A percentile compares a stretch with the other conserved stretches of the same genome.
Evolutionary conservation across 2,888 invertebrate genomes (phyloP).

Genomic region (Tricholauxania praeusta): DNA sequence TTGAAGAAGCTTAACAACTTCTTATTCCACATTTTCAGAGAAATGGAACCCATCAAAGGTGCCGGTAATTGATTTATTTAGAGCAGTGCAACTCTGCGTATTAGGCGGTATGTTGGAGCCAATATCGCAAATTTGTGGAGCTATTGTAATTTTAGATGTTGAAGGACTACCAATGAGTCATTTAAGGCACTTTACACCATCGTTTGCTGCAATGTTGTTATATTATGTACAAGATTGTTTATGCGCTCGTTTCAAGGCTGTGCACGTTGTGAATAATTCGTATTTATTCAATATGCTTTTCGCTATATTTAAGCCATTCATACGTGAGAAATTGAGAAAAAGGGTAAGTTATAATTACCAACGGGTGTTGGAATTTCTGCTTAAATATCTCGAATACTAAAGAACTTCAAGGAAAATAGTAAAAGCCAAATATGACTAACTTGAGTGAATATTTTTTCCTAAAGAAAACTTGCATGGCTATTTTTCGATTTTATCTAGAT

Average conservation of each 20-base stretch:
- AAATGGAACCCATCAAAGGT: constrained; percentile 83
- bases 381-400: neutral
- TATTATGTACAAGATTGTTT: constrained; percentile 86
- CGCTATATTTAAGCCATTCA: constrained; percentile 88
- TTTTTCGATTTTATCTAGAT: too few species aligned
- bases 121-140: constrained; percentile 81
- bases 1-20: neutral
- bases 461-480: too few species aligned
- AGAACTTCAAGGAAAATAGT: too few species aligned
- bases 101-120: constrained; percentile 85
- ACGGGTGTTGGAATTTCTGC: too few species aligned
- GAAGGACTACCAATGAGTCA: constrained; percentile 80
- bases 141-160: constrained; percentile 81
- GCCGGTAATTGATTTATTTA: constrained; percentile 76
- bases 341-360: constrained; percentile 70
- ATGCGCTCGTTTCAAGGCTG: constrained; percentile 84
- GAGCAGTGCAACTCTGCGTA: constrained; percentile 74
- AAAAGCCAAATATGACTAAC: too few species aligned
- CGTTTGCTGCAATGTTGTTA: constrained; percentile 78
- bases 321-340: constrained; percentile 83
- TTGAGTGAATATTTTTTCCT: too few species aligned
- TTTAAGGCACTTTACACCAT: constrained; percentile 81
- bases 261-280: constrained; percentile 91
- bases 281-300: constrained; percentile 88
- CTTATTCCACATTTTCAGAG: constrained; percentile 64